A percentile compares a stretch with the other conserved stretches of the same genome.
Evolutionary conservation across 2,797 vertebrate species (phyloP).

Genomic region (Sphenodon punctatus): DNA sequence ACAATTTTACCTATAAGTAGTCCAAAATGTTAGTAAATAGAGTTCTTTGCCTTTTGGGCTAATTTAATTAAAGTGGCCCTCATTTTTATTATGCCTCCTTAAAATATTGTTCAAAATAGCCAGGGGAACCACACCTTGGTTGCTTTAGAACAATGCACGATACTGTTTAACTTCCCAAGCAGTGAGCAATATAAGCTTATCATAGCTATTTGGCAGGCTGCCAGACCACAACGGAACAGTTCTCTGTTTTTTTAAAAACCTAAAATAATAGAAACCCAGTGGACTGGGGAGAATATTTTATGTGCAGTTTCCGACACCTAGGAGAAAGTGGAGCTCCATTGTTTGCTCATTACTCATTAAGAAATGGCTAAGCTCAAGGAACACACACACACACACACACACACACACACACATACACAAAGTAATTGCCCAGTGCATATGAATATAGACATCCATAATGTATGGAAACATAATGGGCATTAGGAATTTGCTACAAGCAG

Average conservation of each 20-base stretch:
- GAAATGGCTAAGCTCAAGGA: not conserved
- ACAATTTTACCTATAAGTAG: constrained; percentile 20
- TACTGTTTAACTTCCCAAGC: constrained; percentile 25
- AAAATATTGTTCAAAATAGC: constrained; percentile 35
- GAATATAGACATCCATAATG: not conserved
- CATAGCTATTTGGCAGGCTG: constrained; percentile 36
- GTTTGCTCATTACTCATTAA: not conserved
- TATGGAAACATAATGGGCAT: not conserved
- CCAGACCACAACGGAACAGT: constrained; percentile 16
- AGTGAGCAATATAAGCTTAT: constrained; percentile 12
- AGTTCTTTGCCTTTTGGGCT: constrained; percentile 25
- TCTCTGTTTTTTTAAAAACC: constrained; percentile 26
- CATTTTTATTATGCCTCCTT: constrained; percentile 42
- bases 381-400: not conserved
- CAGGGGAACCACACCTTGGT: constrained; percentile 42
- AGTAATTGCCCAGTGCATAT: constrained; percentile 21
- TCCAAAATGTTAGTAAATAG: constrained; percentile 35
- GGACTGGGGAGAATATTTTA: constrained; percentile 26
- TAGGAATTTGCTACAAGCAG: constrained; percentile 16
- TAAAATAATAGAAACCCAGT: constrained; percentile 5
- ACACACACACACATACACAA: no score
- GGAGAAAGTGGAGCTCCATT: constrained; percentile 29
- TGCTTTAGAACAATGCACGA: constrained; percentile 30
- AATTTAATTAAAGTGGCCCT: constrained; percentile 47
- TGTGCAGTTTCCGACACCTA: constrained; percentile 16